phyloP scores from a whole-genome alignment of 2,797 vertebrate species.

The Lepus townsendii region DNA sequence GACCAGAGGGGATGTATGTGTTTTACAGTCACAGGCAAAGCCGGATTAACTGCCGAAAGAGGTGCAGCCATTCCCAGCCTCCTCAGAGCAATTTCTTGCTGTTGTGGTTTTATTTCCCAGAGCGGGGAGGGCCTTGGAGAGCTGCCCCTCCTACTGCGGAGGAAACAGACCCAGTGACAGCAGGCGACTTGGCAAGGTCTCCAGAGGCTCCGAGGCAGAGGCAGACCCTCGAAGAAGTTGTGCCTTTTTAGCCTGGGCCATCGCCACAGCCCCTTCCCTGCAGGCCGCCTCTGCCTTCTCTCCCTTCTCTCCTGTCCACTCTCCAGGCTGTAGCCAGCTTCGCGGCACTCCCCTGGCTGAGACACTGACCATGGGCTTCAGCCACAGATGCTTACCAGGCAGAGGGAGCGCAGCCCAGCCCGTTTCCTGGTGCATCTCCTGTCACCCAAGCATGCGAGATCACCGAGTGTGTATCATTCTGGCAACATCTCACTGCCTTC shows the following conservation, averaged over 20 bases:
- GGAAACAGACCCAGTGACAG: background rate
- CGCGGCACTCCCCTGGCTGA: background rate
- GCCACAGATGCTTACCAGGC: background rate
- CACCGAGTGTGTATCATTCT: background rate
- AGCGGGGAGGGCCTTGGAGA: conserved; percentile 26
- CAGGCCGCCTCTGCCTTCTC: background rate
- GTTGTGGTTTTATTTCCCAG: conserved; percentile 45
- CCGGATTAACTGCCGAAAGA: conserved; percentile 36
- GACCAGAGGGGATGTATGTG: background rate
- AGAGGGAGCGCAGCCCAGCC: background rate
- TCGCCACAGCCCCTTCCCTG: background rate
- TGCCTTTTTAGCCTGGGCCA: background rate
- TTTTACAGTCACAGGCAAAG: conserved; percentile 62
- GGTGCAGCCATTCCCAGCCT: conserved; percentile 22
- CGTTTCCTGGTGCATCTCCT: background rate
- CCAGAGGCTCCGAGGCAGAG: background rate
- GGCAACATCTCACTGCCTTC: conserved; percentile 8
- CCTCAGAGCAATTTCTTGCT: conserved; percentile 45
- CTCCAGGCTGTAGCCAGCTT: background rate
- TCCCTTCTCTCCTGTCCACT: background rate
- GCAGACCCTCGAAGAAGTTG: background rate
- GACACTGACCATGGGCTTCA: background rate
- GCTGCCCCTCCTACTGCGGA: background rate
- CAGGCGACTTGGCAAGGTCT: background rate
- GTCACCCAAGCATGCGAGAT: background rate